phyloP scores from a whole-genome alignment of 1,140 invertebrate species.

The Penaeus chinensis region DNA sequence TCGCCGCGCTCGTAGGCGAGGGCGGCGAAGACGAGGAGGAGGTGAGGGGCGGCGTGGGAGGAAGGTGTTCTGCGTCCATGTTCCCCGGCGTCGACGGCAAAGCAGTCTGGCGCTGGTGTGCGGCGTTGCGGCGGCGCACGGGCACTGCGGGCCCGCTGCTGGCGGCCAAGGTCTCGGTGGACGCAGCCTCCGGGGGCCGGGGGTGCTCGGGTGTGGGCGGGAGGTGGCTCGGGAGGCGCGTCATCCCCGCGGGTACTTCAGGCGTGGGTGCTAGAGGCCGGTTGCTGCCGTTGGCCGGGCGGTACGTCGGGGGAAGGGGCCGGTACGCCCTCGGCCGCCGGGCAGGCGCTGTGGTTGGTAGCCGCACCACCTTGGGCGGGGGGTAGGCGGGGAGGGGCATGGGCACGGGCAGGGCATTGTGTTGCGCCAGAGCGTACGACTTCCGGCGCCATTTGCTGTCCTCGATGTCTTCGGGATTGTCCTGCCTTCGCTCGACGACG shows the following conservation, averaged over 20 bases:
- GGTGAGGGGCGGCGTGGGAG: not conserved
- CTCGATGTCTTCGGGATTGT: slow-evolving; percentile 44
- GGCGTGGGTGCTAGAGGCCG: not conserved
- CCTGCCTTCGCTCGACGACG: not conserved
- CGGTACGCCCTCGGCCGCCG: not conserved
- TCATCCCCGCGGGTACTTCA: not conserved
- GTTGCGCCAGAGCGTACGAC: slow-evolving; percentile 49
- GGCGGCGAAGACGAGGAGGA: not conserved
- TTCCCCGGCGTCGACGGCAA: no score
- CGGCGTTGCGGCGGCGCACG: no score
- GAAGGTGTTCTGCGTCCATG: not conserved
- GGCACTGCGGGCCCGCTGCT: no score
- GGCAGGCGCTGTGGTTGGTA: slow-evolving; percentile 3
- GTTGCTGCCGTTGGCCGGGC: not conserved
- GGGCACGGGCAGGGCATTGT: slow-evolving; percentile 46
- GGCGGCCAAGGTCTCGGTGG: not conserved
- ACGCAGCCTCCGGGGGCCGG: not conserved
- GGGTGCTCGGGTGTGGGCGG: not conserved
- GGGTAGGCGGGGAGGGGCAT: slow-evolving; percentile 44
- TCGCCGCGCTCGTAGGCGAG: not conserved
- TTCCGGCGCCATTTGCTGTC: slow-evolving; percentile 48
- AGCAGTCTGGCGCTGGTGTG: no score
- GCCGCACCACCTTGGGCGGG: slow-evolving; percentile 26
- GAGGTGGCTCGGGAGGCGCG: not conserved
- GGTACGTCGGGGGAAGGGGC: slow-evolving; percentile 6